Evolutionary conservation across 1,140 invertebrate genomes (phyloP).

Genomic region (Cepaea nemoralis): DNA sequence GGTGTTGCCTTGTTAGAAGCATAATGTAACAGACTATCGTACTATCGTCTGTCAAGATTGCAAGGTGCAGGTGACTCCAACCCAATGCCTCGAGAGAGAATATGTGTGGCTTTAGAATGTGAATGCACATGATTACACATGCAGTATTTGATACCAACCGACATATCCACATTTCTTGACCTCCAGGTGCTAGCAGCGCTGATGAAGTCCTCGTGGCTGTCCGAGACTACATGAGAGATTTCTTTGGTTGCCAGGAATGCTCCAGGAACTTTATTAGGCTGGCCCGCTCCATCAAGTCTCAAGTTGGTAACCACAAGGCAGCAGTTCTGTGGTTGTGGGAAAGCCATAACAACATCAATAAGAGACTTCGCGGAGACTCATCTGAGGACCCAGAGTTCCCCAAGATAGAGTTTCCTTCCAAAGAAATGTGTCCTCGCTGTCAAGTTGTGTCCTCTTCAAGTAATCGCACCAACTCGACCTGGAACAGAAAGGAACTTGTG

Average conservation of each 20-base stretch:
- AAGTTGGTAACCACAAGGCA: constrained; percentile 80
- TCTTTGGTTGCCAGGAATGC: constrained; percentile 95
- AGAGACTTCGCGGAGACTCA: constrained; percentile 84
- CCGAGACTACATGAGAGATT: constrained; percentile 89
- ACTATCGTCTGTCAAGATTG: too few relatives aligned
- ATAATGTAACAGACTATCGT: too few relatives aligned
- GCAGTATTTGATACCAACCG: too few relatives aligned
- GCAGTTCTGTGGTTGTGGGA: constrained; percentile 94
- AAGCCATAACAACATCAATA: constrained; percentile 90
- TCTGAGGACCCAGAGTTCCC: constrained; percentile 92
- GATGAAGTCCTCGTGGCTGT: constrained; percentile 85
- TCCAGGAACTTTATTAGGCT: constrained; percentile 83
- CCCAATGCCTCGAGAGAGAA: too few relatives aligned
- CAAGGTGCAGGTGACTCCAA: too few relatives aligned
- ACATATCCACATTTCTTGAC: too few relatives aligned
- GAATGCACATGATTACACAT: too few relatives aligned
- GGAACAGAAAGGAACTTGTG: constrained; percentile 81
- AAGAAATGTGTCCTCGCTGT: constrained; percentile 79
- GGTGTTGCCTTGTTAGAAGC: too few relatives aligned
- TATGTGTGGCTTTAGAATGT: too few relatives aligned
- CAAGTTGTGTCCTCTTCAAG: constrained; percentile 39
- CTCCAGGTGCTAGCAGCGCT: too few relatives aligned
- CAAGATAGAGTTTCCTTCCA: constrained; percentile 91
- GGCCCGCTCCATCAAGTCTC: constrained; percentile 78
- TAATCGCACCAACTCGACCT: constrained; percentile 72